A percentile compares a stretch with the other conserved stretches of the same genome.
Evolutionary conservation across 2,113 vertebrate species (phyloP).

Genomic region (Microcebus jonahi): DNA sequence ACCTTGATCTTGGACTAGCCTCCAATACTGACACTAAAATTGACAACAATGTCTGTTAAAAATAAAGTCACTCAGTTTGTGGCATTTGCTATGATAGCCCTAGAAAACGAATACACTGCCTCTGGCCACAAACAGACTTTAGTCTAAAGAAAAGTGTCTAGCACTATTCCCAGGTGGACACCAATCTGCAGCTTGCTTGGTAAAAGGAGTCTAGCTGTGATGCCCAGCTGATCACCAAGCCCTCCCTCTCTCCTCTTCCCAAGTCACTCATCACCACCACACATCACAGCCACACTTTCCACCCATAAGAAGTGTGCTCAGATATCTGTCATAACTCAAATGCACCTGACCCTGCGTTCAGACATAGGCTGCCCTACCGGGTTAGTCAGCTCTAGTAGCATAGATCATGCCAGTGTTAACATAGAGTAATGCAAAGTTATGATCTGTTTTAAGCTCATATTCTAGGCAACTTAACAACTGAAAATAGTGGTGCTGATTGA

Average conservation of each 20-base stretch:
- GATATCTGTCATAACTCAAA: background rate
- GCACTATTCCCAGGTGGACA: background rate
- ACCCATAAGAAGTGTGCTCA: background rate
- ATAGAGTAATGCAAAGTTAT: background rate
- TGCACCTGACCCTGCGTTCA: background rate
- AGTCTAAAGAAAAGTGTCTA: background rate
- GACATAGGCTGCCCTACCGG: background rate
- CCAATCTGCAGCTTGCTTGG: background rate
- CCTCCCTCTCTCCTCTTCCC: background rate
- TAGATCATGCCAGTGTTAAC: background rate
- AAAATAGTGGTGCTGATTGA: slow-evolving; percentile 59
- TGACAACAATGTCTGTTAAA: background rate
- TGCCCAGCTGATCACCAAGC: background rate
- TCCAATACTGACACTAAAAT: background rate
- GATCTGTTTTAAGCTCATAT: background rate
- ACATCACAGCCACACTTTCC: background rate
- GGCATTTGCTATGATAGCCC: background rate
- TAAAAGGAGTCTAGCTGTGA: background rate
- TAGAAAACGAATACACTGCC: background rate
- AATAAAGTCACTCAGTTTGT: background rate
- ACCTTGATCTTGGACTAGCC: background rate
- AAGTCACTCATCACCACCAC: background rate
- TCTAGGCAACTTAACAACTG: background rate
- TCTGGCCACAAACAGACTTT: slow-evolving; percentile 4
- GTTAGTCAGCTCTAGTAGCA: background rate